A percentile compares a stretch with the other conserved stretches of the same genome.
Conservation (phyloP, 2,113 vertebrate species). For the Pelecanoides urinatrix region DNA sequence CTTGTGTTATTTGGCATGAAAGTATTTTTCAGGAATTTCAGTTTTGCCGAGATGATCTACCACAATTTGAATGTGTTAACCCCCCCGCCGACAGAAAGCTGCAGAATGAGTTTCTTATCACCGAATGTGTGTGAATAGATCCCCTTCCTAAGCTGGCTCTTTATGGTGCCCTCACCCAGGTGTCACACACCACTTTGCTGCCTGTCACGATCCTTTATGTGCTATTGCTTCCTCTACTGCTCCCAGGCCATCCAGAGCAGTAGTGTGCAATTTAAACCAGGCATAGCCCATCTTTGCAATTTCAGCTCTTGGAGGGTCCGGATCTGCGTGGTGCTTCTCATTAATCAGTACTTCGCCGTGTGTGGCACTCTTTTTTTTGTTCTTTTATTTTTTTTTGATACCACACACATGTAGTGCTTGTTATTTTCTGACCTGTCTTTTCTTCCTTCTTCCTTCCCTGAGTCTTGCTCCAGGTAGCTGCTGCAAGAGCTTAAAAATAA, state of each 20-base stretch:
- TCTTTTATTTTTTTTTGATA: background rate
- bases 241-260: background rate
- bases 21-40: background rate
- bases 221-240: background rate
- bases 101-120: background rate
- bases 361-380: background rate
- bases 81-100: rapidly evolving
- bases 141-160: background rate
- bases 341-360: rapidly evolving
- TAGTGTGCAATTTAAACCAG: rapidly evolving
- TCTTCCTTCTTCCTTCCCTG: background rate
- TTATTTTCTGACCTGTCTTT: background rate
- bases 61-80: background rate
- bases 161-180: rapidly evolving
- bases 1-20: background rate
- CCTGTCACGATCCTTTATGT: background rate
- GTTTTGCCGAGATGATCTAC: background rate
- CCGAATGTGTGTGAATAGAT: rapidly evolving
- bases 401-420: background rate
- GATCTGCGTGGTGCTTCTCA: rapidly evolving
- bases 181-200: background rate
- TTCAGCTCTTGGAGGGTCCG: background rate
- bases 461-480: background rate
- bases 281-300: background rate
- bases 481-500: background rate